Percentiles rank a stretch among this genome's conserved stretches.
These are phyloP conservation scores for Xenopus petersii DNA, from an alignment of 2,797 vertebrate species.

Conservation along the genomic window DNA sequence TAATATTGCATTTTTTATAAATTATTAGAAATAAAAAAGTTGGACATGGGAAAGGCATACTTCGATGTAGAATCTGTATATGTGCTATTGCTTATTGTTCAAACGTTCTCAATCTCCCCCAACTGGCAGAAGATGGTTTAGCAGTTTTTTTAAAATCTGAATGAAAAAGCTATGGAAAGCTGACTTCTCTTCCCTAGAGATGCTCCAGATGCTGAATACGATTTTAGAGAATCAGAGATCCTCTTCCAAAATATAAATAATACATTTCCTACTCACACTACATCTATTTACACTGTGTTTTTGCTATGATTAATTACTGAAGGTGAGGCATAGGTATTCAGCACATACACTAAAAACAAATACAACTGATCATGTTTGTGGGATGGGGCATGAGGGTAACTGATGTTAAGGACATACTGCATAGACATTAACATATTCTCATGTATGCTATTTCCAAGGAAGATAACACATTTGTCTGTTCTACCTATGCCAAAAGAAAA, in stretches of 20 bases:
- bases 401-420: too few relatives aligned
- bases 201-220: constrained; percentile 41
- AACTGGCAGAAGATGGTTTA: constrained; percentile 20
- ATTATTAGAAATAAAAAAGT: too few relatives aligned
- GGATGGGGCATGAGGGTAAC: too few relatives aligned
- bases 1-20: too few relatives aligned
- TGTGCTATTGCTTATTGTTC: constrained; percentile 8
- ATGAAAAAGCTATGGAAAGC: constrained; percentile 31
- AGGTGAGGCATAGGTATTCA: too few relatives aligned
- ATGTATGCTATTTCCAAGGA: too few relatives aligned
- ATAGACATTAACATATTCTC: too few relatives aligned
- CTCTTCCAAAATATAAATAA: constrained; percentile 44
- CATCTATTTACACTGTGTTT: constrained; percentile 1
- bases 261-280: constrained; percentile 34
- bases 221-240: constrained; percentile 40
- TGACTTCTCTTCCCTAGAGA: constrained; percentile 34
- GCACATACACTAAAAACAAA: too few relatives aligned
- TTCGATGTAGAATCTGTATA: not conserved
- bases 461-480: too few relatives aligned
- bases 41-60: too few relatives aligned
- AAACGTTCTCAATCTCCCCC: constrained; percentile 44
- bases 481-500: too few relatives aligned
- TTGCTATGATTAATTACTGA: not conserved
- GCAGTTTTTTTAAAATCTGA: constrained; percentile 34
- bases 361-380: too few relatives aligned